Evolutionary conservation across 1,140 invertebrate genomes (phyloP), one percentile per base, ranked within the genome.

Genomic region (Hestina assimilis): DNA sequence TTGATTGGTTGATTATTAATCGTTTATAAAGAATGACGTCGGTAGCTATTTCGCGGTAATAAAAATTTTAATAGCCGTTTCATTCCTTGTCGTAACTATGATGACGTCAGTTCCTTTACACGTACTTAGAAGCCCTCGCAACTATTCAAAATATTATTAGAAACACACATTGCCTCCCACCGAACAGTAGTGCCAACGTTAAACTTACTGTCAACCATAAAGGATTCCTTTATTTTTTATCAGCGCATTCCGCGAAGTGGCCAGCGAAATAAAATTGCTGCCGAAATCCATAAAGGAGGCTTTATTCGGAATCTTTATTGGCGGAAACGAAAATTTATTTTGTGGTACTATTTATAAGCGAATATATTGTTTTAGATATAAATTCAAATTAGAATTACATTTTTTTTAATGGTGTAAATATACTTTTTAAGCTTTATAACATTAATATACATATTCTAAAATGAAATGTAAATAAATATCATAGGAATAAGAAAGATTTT

Each of bases 201-300:
- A 66, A 54, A 63, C 47, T 66, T 63, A 62, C 68, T 50, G 42
- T 59, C 60, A 57, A 45, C 50, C 48, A 53, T 61, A 53, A 63
- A 61, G 19, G 45, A 47, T 46, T 43, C 54, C 53, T 61, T 67
- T 46, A 43, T 69, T 76, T 73, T 77, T 75, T 70, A 61, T 72
- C 60, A 59, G 47, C 41, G 45, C 43, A 54, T 83, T 83, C 80
- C 48, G 46, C 62, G 78, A 78, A 82, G 56, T 58, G 60, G 58
- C 54, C 48, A 54, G 63, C 29, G 66, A 74, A 69, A 78, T 79
- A 78, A 79, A 77, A 79, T 63, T 67, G 69, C 75, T 80, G 79
- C 79, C 82, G 82, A 85, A 85, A 85, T 80, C 66, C 82, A 83
- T 83, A 83, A 85, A 85, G 58, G 47, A 61, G 57, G 63, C 51